Percentiles rank a stretch among this genome's conserved stretches.
These are phyloP conservation scores for Micropterix aruncella DNA, from an alignment of 2,888 invertebrate genomes.

Conservation along the genomic window DNA sequence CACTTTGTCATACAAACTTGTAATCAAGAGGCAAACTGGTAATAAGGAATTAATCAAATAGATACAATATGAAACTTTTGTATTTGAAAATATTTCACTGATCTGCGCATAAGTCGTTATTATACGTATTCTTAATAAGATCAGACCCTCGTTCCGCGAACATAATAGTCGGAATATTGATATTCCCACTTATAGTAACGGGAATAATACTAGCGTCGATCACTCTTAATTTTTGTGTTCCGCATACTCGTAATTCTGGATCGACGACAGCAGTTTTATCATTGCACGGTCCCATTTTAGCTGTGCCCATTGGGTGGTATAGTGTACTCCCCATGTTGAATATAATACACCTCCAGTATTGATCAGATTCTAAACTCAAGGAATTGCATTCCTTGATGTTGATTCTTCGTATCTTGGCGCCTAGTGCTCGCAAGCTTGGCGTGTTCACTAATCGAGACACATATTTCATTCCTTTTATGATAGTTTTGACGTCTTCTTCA, in stretches of 20 bases:
- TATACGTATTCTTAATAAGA: neutral
- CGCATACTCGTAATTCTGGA: conserved; percentile 17
- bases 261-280: conserved; percentile 19
- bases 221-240: conserved; percentile 24
- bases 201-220: conserved; percentile 24
- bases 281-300: conserved; percentile 29
- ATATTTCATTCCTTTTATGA: conserved; percentile 17
- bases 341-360: conserved; percentile 22
- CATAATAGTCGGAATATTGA: conserved; percentile 27
- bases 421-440: conserved; percentile 16
- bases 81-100: too few relatives aligned
- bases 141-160: conserved; percentile 5
- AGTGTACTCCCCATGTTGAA: conserved; percentile 17
- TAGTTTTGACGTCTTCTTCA: conserved; percentile 22
- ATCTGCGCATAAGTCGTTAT: too few relatives aligned
- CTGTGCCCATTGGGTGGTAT: conserved; percentile 40
- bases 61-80: too few relatives aligned
- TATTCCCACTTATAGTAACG: conserved; percentile 26
- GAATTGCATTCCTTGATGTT: conserved; percentile 17
- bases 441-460: conserved; percentile 17
- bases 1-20: too few relatives aligned
- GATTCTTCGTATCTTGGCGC: conserved; percentile 17
- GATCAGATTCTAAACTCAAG: conserved; percentile 14
- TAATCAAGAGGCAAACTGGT: too few relatives aligned
- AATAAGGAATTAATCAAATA: too few relatives aligned